Conservation (phyloP, 1,140 invertebrate species). For the Aphelenchoides besseyi region DNA sequence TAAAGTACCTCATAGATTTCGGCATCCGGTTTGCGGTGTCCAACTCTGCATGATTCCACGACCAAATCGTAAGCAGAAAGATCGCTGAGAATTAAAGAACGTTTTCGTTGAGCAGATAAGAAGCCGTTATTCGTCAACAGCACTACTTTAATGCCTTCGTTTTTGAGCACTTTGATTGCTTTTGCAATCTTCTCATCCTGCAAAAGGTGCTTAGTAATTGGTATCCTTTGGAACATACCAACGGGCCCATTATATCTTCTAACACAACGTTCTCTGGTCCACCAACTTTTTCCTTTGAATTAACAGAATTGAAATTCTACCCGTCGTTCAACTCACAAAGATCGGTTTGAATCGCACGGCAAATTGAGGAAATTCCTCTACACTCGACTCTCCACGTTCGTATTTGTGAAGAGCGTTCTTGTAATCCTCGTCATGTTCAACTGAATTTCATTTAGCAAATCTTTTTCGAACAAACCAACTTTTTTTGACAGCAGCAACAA, state of each 20-base stretch:
- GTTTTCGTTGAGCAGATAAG: background rate
- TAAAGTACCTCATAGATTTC: slow-evolving; percentile 3
- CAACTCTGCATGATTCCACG: slow-evolving; percentile 12
- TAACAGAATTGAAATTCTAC: too few species aligned
- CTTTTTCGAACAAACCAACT: too few species aligned
- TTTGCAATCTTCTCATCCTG: slow-evolving; percentile 1
- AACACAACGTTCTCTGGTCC: background rate
- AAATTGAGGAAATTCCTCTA: background rate
- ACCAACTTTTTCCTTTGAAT: background rate
- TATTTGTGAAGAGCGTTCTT: background rate
- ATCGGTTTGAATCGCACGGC: background rate
- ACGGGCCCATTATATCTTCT: background rate
- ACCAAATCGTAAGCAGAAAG: background rate
- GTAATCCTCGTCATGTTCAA: background rate
- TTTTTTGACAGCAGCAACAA: too few species aligned
- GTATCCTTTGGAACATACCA: too few species aligned
- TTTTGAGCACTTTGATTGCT: slow-evolving; percentile 8
- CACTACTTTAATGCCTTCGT: background rate
- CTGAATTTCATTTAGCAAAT: background rate
- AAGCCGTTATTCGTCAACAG: slow-evolving; percentile 9
- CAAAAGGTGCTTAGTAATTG: too few species aligned
- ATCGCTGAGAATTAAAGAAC: background rate
- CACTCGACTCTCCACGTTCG: background rate
- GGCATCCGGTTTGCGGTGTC: slow-evolving; percentile 3
- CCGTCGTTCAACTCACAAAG: too few species aligned